phyloP scores from a whole-genome alignment of 2,888 invertebrate genomes.

The Andrena fulva region DNA sequence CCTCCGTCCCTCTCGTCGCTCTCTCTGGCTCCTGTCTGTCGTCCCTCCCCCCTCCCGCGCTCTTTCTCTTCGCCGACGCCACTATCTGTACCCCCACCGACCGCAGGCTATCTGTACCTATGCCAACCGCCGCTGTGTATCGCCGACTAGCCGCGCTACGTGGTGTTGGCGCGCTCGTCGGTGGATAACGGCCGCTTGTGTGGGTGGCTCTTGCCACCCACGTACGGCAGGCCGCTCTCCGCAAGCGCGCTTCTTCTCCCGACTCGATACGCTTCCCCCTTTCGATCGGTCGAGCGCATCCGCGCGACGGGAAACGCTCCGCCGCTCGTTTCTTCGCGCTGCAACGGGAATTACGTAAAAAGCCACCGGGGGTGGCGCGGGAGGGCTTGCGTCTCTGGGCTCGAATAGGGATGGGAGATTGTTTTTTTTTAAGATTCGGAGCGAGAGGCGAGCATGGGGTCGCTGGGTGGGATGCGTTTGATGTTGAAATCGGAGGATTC shows the following conservation, averaged over 20 bases:
- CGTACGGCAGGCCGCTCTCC: constrained; percentile 6
- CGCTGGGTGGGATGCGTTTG: no score
- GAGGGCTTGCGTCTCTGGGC: neutral
- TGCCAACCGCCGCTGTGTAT: constrained; percentile 50
- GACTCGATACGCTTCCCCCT: constrained; percentile 50
- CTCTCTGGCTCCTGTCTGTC: constrained; percentile 6
- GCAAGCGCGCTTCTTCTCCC: constrained; percentile 23
- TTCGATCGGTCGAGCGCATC: constrained; percentile 45
- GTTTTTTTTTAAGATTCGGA: neutral
- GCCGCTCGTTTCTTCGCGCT: neutral
- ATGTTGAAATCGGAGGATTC: no score
- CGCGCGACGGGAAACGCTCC: constrained; percentile 25
- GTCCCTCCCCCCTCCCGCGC: neutral
- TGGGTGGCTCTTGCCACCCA: constrained; percentile 46
- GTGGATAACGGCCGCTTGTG: neutral
- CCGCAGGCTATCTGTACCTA: constrained; percentile 44
- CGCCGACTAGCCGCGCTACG: constrained; percentile 26
- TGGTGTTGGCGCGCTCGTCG: neutral
- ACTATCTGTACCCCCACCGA: constrained; percentile 33
- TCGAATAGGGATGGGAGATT: neutral
- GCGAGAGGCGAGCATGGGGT: neutral
- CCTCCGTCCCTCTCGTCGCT: neutral
- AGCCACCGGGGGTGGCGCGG: neutral
- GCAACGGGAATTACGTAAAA: constrained; percentile 51
- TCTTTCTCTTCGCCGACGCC: constrained; percentile 32